Base-by-base conservation (phyloP, 2,113 vertebrate species). In the Eolophus roseicapilla region DNA sequence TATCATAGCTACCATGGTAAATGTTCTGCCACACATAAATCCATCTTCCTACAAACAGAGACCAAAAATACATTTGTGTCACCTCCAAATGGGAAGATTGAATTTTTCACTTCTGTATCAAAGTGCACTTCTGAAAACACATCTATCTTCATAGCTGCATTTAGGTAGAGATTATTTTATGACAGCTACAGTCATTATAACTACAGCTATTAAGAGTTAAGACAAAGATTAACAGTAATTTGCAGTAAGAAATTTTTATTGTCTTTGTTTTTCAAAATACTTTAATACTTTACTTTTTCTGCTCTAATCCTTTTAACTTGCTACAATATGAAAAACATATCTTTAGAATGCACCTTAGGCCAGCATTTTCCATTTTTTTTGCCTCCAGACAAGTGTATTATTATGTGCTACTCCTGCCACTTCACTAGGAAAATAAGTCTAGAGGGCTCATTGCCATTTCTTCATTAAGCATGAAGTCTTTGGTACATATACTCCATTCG, bases 1-100 rank as follows among this genome's bases (percentile, higher is more conserved):
- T 81, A 31, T n/a, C 77, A 41, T 49, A 46, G 84, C 49, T 96
- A 79, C 88, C 92, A 96, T 70, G 85, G 92, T 53, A 90, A 96
- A 43, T 3, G 8, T 37, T 81, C 93, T 77, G 79, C 65, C 47
- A n/a, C 11, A 83, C 37, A 82, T 18, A 83, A 88, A 27, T 65
- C 73, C 77, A 91, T 82, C 92, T 94, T 91, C 86, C 93, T 86
- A 68, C 86, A 82, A 94, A 92, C 16, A 16, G 57, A 29, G 52
- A 76, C 92, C 80, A 91, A 91, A 95, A 92, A 93, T 81, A 95
- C 16, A 6, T 55, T 86, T 46, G 33, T 95, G 76, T 88, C 71
- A 86, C 41, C 47, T 86, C 63, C 13, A 87, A 79, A 82, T 8
- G 4, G 41, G n/a, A 92, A 44, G 13, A 65, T 37, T 50, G 19